phyloP scores from a whole-genome alignment of 2,113 vertebrate genomes.

The Orientallactaga bullata region DNA sequence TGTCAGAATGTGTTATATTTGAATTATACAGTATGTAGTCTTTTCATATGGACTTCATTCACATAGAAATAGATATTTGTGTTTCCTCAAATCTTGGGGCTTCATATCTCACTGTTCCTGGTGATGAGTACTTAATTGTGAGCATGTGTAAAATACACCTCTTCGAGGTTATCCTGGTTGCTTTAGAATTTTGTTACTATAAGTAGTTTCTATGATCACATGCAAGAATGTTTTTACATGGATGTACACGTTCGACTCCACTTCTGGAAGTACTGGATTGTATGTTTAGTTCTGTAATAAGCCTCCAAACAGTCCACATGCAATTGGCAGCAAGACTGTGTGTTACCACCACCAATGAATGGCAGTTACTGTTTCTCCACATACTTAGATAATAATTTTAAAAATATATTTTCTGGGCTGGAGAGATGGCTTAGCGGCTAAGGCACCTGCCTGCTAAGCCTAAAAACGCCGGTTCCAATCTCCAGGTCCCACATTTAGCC shows the following conservation, averaged over 20 bases:
- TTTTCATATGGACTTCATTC: background rate
- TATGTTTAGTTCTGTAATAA: background rate
- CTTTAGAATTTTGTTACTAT: background rate
- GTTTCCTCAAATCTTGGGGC: background rate
- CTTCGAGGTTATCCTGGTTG: background rate
- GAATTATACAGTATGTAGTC: background rate
- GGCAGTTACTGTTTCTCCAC: background rate
- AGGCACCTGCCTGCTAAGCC: too few species aligned
- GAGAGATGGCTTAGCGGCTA: too few species aligned
- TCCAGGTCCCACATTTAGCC: too few species aligned
- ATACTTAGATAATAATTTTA: background rate
- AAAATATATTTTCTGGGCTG: background rate
- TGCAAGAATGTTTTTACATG: background rate
- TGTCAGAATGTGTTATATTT: background rate
- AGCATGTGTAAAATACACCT: background rate
- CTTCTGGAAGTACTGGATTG: constrained; percentile 2
- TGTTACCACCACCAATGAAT: background rate
- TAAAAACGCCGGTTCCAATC: too few species aligned
- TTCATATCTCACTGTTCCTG: background rate
- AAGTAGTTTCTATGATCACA: background rate
- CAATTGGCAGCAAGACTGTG: background rate
- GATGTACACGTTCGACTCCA: background rate
- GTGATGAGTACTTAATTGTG: background rate
- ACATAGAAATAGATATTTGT: background rate
- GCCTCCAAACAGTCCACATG: background rate